A percentile compares a stretch with the other conserved stretches of the same genome.
Evolutionary conservation across 2,888 invertebrate genomes (phyloP).

Genomic region (Leptarthrus brevirostris): DNA sequence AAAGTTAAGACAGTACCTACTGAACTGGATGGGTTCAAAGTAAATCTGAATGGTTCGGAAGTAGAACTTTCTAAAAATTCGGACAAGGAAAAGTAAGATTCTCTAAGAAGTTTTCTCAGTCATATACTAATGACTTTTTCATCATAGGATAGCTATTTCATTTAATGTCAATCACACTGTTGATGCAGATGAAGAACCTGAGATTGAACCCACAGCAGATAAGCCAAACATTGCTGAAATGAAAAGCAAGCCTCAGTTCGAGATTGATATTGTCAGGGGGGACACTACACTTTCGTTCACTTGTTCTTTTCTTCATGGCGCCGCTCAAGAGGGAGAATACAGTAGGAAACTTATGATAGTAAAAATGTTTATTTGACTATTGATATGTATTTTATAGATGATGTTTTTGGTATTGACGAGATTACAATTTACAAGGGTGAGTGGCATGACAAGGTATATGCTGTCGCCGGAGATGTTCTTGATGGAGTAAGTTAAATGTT

Average conservation of each 20-base stretch:
- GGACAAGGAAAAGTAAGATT: slow-evolving; percentile 78
- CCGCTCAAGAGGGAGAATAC: slow-evolving; percentile 77
- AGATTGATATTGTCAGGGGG: slow-evolving; percentile 84
- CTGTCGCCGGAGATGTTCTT: slow-evolving; percentile 92
- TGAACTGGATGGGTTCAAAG: slow-evolving; percentile 83
- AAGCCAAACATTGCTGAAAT: slow-evolving; percentile 84
- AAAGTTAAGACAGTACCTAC: slow-evolving; percentile 80
- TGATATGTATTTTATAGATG: slow-evolving; percentile 81
- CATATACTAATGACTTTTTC: background rate
- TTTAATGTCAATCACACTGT: slow-evolving; percentile 97
- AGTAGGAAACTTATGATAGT: too few relatives aligned
- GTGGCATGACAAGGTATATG: slow-evolving; percentile 87
- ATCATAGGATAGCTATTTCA: slow-evolving; percentile 76
- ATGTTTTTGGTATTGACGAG: slow-evolving; percentile 94
- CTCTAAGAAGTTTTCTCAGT: background rate
- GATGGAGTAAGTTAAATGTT: slow-evolving; percentile 80
- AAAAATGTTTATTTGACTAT: too few relatives aligned
- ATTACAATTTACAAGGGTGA: slow-evolving; percentile 89
- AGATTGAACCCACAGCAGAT: slow-evolving; percentile 72
- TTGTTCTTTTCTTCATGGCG: slow-evolving; percentile 81
- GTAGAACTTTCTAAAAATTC: slow-evolving; percentile 82
- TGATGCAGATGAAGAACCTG: slow-evolving; percentile 81
- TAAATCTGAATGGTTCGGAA: slow-evolving; percentile 84
- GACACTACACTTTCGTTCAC: slow-evolving; percentile 83
- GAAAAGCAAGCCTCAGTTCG: slow-evolving; percentile 92